These are phyloP conservation scores for Pterophyllum scalare DNA, from an alignment of 2,113 vertebrate genomes.

Conservation along the genomic window DNA sequence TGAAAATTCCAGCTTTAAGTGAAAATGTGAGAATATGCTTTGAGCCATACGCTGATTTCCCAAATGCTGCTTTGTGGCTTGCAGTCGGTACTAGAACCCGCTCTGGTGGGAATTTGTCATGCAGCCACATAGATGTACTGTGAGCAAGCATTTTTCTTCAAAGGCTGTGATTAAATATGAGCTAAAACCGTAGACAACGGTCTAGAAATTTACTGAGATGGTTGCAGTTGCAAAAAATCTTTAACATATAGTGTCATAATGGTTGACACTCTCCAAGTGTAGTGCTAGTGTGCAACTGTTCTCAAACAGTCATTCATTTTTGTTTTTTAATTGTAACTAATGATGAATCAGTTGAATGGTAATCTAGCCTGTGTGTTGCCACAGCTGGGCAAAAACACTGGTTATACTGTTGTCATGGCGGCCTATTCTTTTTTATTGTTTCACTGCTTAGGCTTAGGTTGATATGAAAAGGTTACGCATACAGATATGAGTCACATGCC, in stretches of 20 bases:
- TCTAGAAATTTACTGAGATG: neutral
- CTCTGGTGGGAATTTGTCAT: neutral
- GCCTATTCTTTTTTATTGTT: neutral
- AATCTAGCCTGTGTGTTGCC: neutral
- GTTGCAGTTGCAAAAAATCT: neutral
- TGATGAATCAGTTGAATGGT: neutral
- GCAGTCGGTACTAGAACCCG: neutral
- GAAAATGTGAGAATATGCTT: neutral
- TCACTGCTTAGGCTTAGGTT: neutral
- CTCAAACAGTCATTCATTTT: neutral
- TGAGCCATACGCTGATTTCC: neutral
- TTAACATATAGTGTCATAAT: neutral
- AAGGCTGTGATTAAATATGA: neutral
- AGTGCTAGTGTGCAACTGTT: neutral
- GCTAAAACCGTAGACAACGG: neutral
- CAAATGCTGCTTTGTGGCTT: neutral
- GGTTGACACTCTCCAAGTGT: neutral
- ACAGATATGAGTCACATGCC: slow-evolving; percentile 36
- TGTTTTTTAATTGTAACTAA: neutral
- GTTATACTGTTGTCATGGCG: neutral
- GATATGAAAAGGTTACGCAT: slow-evolving; percentile 11
- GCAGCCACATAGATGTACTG: neutral
- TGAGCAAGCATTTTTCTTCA: neutral
- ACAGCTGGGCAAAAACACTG: neutral
- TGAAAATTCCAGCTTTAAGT: neutral